These are phyloP conservation scores for Drosophila parabipectinata DNA, from an alignment of 1,140 invertebrate genomes.

Conservation along the genomic window DNA sequence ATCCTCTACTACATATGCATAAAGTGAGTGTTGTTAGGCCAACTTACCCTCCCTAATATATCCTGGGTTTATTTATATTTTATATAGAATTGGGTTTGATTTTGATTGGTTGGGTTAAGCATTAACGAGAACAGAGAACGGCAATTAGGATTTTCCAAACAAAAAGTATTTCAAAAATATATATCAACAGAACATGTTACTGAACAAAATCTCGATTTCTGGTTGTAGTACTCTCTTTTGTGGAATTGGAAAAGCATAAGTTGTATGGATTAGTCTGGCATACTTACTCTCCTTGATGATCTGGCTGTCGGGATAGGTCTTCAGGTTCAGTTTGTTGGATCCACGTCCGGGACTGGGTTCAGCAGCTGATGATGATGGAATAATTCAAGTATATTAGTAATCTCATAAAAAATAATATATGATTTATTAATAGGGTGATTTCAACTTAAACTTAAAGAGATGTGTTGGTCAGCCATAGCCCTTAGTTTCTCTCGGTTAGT, in stretches of 20 bases:
- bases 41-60: conserved; percentile 84
- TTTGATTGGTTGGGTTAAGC: conserved; percentile 66
- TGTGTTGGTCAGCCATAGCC: conserved; percentile 26
- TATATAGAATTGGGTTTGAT: conserved; percentile 42
- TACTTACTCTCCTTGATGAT: conserved; percentile 93
- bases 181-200: neutral
- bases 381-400: neutral
- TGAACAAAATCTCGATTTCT: neutral
- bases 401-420: neutral
- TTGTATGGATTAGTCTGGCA: neutral
- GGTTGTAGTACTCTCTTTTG: neutral
- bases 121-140: conserved; percentile 59
- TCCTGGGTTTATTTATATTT: conserved; percentile 71
- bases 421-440: neutral
- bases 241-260: conserved; percentile 6
- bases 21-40: conserved; percentile 65
- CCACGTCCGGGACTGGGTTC: conserved; percentile 23
- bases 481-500: conserved; percentile 3
- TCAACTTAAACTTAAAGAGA: neutral
- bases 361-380: conserved; percentile 11
- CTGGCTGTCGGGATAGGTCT: conserved; percentile 90
- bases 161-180: conserved; percentile 5
- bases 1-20: conserved; percentile 44
- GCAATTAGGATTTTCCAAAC: conserved; percentile 31
- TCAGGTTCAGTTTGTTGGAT: conserved; percentile 85